Evolutionary conservation across 2,113 vertebrate genomes (phyloP).

Genomic region (Forbesichthys papilliferus): DNA sequence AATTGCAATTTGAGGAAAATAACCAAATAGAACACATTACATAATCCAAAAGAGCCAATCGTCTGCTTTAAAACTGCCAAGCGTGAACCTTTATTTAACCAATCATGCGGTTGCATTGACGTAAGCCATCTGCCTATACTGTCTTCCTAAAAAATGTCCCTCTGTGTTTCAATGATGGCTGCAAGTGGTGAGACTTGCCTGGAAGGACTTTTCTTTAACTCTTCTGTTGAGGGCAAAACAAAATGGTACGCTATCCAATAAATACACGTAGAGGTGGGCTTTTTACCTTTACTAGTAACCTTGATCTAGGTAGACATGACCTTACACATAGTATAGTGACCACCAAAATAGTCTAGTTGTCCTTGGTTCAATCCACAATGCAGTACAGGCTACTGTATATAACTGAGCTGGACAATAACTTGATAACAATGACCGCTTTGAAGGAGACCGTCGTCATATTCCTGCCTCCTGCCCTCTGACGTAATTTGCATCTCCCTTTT

Average conservation of each 20-base stretch:
- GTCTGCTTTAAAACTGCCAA: too few species aligned
- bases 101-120: too few species aligned
- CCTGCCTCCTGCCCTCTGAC: not conserved
- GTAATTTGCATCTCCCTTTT: not conserved
- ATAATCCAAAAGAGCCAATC: too few species aligned
- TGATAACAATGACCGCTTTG: not conserved
- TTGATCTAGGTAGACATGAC: conserved; percentile 39
- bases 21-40: too few species aligned
- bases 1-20: too few species aligned
- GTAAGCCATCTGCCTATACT: too few species aligned
- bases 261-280: conserved; percentile 1
- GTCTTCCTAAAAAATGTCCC: too few species aligned
- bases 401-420: not conserved
- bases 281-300: conserved; percentile 7
- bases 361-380: conserved; percentile 22
- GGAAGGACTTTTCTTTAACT: too few species aligned
- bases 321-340: not conserved
- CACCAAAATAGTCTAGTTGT: not conserved
- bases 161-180: too few species aligned
- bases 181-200: too few species aligned
- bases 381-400: not conserved
- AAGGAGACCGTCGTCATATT: too few species aligned
- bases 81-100: too few species aligned
- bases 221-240: conserved; percentile 16
- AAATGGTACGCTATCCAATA: conserved; percentile 26